Conservation (phyloP, 2,113 vertebrate genomes). For the Lagopus muta region DNA sequence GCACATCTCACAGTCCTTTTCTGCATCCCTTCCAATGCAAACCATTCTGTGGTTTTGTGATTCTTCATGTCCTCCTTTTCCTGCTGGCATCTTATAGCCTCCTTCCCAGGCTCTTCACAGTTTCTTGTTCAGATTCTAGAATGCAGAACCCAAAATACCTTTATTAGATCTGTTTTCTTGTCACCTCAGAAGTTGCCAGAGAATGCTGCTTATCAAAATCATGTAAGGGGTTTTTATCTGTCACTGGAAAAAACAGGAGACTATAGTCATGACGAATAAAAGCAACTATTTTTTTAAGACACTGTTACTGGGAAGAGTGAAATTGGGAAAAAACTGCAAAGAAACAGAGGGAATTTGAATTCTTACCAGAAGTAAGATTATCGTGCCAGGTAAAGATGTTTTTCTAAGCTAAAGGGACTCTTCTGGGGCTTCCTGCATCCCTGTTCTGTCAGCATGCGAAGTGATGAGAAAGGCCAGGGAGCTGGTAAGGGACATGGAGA, state of each 20-base stretch:
- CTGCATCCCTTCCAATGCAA: background rate
- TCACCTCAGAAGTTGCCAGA: constrained; percentile 15
- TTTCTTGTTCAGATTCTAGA: background rate
- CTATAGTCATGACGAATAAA: background rate
- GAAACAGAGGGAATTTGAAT: background rate
- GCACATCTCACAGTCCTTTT: background rate
- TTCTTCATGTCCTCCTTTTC: background rate
- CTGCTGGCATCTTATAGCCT: background rate
- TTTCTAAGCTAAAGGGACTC: background rate
- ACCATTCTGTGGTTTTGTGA: background rate
- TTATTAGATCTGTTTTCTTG: constrained; percentile 48
- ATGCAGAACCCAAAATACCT: background rate
- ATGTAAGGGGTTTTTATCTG: background rate
- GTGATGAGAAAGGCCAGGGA: background rate
- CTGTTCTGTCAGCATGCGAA: background rate
- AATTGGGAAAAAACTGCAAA: background rate
- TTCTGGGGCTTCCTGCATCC: background rate
- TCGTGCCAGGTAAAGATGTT: background rate
- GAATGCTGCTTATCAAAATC: background rate
- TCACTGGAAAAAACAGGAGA: background rate
- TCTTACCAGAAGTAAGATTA: background rate
- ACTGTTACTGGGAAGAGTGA: background rate
- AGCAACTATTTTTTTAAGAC: background rate
- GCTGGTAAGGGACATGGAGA: background rate
- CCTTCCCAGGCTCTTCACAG: background rate